Percentiles rank a stretch among this genome's conserved stretches.
phyloP scores from a whole-genome alignment of 2,113 vertebrate species.

The Cettia cetti region DNA sequence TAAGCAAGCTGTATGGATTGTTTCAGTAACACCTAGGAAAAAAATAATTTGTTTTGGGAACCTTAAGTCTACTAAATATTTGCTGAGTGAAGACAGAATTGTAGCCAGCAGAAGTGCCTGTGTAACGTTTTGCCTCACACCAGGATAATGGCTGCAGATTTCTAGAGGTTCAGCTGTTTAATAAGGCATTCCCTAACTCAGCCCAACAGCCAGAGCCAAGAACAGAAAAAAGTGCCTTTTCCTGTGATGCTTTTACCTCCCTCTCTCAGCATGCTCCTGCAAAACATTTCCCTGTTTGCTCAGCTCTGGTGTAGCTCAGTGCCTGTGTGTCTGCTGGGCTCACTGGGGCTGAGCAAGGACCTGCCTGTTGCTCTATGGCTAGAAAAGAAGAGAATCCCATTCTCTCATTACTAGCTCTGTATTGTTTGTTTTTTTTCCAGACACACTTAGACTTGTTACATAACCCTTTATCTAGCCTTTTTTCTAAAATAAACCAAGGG shows the following conservation, averaged over 20 bases:
- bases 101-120: background rate
- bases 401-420: background rate
- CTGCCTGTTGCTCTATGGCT: background rate
- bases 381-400: background rate
- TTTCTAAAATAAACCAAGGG: background rate
- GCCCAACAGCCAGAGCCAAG: background rate
- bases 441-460: background rate
- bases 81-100: background rate
- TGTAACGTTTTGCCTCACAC: background rate
- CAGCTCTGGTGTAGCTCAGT: background rate
- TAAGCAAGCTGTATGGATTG: rapidly evolving
- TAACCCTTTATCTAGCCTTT: background rate
- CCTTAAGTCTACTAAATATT: background rate
- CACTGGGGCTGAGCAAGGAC: background rate
- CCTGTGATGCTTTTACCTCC: background rate
- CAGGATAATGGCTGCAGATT: background rate
- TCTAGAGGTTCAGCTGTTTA: background rate
- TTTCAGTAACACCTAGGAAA: background rate
- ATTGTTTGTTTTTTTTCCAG: background rate
- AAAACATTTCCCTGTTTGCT: background rate
- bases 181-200: background rate
- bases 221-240: background rate
- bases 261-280: background rate
- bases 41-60: background rate
- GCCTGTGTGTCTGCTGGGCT: background rate